These are phyloP conservation scores for Thinocorus orbignyianus DNA, from an alignment of 2,113 vertebrate species.

Conservation along the genomic window DNA sequence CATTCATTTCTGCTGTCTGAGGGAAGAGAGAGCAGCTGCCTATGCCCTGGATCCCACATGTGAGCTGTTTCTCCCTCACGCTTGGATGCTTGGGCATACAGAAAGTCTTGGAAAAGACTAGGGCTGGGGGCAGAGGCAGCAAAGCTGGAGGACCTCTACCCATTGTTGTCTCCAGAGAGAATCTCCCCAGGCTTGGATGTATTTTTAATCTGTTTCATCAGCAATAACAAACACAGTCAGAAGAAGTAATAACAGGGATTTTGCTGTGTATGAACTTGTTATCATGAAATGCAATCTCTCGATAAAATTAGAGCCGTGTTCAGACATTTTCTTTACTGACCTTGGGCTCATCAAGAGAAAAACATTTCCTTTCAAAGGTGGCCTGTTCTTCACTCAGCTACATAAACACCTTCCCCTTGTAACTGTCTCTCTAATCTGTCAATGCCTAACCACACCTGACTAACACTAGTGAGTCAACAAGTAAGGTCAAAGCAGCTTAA, in stretches of 20 bases:
- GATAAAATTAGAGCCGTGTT: constrained; percentile 8
- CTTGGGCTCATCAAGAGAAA: constrained; percentile 32
- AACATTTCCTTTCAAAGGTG: neutral
- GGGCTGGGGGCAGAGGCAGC: neutral
- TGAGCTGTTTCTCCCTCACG: neutral
- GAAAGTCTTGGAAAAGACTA: neutral
- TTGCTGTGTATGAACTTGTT: constrained; percentile 8
- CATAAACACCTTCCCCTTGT: neutral
- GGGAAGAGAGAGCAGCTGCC: constrained; percentile 26
- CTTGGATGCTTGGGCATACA: neutral
- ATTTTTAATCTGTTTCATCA: constrained; percentile 60
- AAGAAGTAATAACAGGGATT: constrained; percentile 38
- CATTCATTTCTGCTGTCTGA: neutral
- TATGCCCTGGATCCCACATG: neutral
- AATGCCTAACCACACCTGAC: neutral
- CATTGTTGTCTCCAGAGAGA: neutral
- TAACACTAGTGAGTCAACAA: neutral
- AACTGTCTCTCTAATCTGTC: neutral
- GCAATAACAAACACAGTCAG: constrained; percentile 36
- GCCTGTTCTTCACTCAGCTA: neutral
- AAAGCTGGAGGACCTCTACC: constrained; percentile 3
- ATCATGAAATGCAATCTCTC: constrained; percentile 17
- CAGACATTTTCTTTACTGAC: constrained; percentile 13
- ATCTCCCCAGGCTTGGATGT: neutral
- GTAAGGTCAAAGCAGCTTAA: neutral